Evolutionary conservation across 2,888 invertebrate species (phyloP), one percentile per base, ranked within the genome.

Genomic region (Xylota segnis): DNA sequence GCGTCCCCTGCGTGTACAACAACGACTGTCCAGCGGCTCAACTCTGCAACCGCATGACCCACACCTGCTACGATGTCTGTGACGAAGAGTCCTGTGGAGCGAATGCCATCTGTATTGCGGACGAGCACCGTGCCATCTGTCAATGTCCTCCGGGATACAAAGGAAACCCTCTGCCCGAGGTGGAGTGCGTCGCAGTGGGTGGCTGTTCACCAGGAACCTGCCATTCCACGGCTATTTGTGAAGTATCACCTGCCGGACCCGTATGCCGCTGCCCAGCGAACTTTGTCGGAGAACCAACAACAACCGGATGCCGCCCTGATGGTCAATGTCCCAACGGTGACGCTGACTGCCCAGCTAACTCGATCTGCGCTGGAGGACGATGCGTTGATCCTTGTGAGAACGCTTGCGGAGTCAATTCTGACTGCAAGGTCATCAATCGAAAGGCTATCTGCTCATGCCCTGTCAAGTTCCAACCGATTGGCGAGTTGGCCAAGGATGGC

Each of bases 91-190:
- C 96, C 2, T 98, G 98, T 89, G 97, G 98, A 0, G 94, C 94
- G 16, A 97, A 97, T 91, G 97, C 98, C 7, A 96, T 98, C 14
- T 98, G 98, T 90, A 95, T 97, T 88, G 95, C 96, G 5, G 97
- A 97, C 91, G 95, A 96, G 89, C 97, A 98, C 90, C 95, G 95
- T 90, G 94, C 95, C 7, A 94, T 94, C 16, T 98, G 98, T 89
- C 96, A 97, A 90, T 98, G 98, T 90, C 97, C 97, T 40, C 95
- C 96, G 34, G 98, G 98, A 9, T 96, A 94, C 90, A 94, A 94
- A 88, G 94, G 96, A 1, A 96, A 97, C 90, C 97, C 97, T 2
- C 92, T 96, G 32, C 95, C 97, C n/a, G 97, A 97, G 89, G 94
- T 97, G 10, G 96, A 95, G 90, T 98, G 98, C 90, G 94, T 94